Base-by-base conservation (phyloP, 1,140 invertebrate species). In the Nymphalis io region DNA sequence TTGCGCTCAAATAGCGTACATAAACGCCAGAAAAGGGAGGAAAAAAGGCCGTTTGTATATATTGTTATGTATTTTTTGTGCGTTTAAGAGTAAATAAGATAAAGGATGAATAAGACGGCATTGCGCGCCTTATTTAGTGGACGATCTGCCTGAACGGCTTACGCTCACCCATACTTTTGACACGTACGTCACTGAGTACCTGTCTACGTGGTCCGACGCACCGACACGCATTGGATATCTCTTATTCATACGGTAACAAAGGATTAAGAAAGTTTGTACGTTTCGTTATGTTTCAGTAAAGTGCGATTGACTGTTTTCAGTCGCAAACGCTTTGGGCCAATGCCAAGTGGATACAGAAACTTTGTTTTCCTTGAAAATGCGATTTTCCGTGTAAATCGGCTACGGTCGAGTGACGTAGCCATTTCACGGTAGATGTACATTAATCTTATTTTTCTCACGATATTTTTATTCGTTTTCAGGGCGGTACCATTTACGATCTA, bases 361-460 rank as follows among this genome's bases (percentile, higher is more conserved):
- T 23, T 27, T 42, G 57, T 60, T 68, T 75, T 75, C 57, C 74
- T 62, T 75, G 67, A 60, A 64, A 75, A 75, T 68, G 44, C 60
- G 55, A 60, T 75, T 75, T 75, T 72, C 70, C 67, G 59, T 60
- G 60, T 68, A 74, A 74, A 51, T 33, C 65, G 42, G 65, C 60
- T 60, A 60, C 71, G 60, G 51, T 59, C 48, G 58, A 33, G 58
- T 68, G 60, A 64, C 66, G 67, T 55, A 55, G 51, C 57, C 20
- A 59, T 65, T 73, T 65, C 72, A 69, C 58, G 66, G 72, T 73
- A 65, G 57, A 58, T 59, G 65, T 21, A 13, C 48, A 73, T 73
- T 73, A 73, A 73, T 73, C 61, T 69, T 64, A 60, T 60, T 42
- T 69, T 68, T 68, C 57, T 21, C 33, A 44, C 8, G 51, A 44